These are phyloP conservation scores for Platyscapa corneri DNA, from an alignment of 1,140 invertebrate species.

Conservation along the genomic window DNA sequence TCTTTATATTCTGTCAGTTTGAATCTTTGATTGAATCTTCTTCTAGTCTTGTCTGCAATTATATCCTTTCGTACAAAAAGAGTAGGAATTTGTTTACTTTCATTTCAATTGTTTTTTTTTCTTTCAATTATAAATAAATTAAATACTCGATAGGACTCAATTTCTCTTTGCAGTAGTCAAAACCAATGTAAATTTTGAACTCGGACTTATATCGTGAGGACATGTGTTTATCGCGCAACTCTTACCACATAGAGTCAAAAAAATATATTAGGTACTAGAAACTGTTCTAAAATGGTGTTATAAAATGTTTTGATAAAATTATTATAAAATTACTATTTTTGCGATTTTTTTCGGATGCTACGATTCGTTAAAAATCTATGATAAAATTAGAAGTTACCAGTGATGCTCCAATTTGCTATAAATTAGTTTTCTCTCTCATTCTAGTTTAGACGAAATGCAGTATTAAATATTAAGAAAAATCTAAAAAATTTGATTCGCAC, in stretches of 20 bases:
- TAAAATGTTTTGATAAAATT: conserved; percentile 37
- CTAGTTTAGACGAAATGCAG: background rate
- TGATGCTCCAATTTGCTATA: conserved; percentile 11
- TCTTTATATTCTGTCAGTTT: conserved; percentile 13
- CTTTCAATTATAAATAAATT: conserved; percentile 41
- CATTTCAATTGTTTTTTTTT: too few species aligned
- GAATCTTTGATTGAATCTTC: conserved; percentile 45
- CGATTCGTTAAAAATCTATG: conserved; percentile 10
- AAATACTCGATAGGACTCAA: background rate
- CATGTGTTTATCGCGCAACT: conserved; percentile 5
- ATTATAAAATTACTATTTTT: conserved; percentile 43
- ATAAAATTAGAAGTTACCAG: background rate
- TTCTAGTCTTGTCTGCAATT: background rate
- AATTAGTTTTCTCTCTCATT: conserved; percentile 13
- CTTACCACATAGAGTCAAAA: conserved; percentile 8
- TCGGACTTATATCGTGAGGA: background rate
- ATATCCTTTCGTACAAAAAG: background rate
- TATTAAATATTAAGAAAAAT: background rate
- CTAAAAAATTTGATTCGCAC: background rate
- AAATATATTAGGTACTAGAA: background rate
- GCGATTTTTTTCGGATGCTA: conserved; percentile 17
- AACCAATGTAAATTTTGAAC: background rate
- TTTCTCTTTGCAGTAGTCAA: conserved; percentile 13
- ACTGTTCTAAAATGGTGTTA: conserved; percentile 31
- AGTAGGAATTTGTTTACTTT: conserved; percentile 17